Evolutionary conservation across 2,113 vertebrate species (phyloP).

Genomic region (Raphicerus campestris): DNA sequence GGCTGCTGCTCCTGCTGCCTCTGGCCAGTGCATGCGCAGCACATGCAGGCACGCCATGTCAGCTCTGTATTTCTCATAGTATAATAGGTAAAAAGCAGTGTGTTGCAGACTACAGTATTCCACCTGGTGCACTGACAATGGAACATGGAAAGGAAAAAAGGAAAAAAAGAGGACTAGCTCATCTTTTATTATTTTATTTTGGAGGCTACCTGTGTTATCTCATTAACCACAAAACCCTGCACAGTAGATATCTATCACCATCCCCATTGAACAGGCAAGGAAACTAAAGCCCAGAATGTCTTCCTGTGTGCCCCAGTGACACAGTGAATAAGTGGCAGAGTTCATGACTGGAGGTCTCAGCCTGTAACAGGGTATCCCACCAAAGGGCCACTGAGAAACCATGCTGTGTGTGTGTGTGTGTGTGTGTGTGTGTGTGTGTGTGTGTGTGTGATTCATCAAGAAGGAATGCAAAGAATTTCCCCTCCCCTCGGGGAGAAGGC

Average conservation of each 20-base stretch:
- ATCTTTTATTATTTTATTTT: neutral
- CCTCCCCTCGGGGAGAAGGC: slow-evolving; percentile 50
- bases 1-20: neutral
- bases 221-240: neutral
- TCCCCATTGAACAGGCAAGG: neutral
- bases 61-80: neutral
- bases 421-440: neutral
- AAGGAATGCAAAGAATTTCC: slow-evolving; percentile 69
- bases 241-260: neutral
- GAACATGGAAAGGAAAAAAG: neutral
- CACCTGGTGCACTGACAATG: neutral
- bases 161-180: neutral
- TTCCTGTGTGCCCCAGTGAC: neutral
- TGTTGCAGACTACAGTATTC: neutral
- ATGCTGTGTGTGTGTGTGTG: neutral
- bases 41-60: neutral
- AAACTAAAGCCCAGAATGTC: neutral
- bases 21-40: accelerated
- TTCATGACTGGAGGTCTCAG: neutral
- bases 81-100: neutral
- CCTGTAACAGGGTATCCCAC: neutral
- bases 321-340: neutral
- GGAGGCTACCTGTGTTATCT: neutral
- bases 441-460: slow-evolving; percentile 30
- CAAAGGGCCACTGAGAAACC: neutral